Evolutionary conservation across 2,888 invertebrate genomes (phyloP).

Genomic region (Drosophila villosipedis): DNA sequence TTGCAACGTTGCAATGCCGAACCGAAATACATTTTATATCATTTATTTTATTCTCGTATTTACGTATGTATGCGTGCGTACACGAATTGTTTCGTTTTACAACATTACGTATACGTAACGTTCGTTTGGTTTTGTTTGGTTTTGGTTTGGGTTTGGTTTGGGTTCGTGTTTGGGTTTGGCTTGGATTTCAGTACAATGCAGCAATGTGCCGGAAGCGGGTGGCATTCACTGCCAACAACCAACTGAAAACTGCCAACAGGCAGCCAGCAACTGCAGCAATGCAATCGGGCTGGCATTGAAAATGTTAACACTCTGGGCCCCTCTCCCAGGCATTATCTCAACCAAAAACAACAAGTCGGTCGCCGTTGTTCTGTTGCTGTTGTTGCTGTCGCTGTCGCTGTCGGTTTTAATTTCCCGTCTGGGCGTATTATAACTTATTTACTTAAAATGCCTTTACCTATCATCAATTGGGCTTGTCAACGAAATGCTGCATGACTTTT

Average conservation of each 20-base stretch:
- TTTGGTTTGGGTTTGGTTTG: slow-evolving; percentile 24
- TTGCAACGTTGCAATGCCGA: slow-evolving; percentile 50
- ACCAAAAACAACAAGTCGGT: slow-evolving; percentile 14
- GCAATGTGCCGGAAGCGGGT: slow-evolving; percentile 53
- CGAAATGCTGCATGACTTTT: slow-evolving; percentile 24
- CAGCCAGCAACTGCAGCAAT: slow-evolving; percentile 35
- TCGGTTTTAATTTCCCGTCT: slow-evolving; percentile 78
- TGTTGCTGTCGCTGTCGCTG: slow-evolving; percentile 10
- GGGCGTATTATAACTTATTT: slow-evolving; percentile 60
- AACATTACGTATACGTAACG: slow-evolving; percentile 70
- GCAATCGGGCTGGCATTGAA: slow-evolving; percentile 74
- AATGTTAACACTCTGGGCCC: slow-evolving; percentile 19
- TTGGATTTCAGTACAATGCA: slow-evolving; percentile 48
- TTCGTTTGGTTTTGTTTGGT: slow-evolving; percentile 37
- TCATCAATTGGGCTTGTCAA: slow-evolving; percentile 61
- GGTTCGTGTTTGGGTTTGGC: background rate
- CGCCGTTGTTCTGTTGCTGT: slow-evolving; percentile 14
- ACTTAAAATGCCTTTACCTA: slow-evolving; percentile 66
- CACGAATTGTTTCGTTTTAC: slow-evolving; percentile 61
- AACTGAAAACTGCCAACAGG: slow-evolving; percentile 19
- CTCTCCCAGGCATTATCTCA: background rate
- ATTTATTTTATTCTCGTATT: slow-evolving; percentile 50
- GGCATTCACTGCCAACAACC: slow-evolving; percentile 16
- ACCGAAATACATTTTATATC: slow-evolving; percentile 72
- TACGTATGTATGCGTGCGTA: slow-evolving; percentile 15